Conservation (phyloP, 2,113 vertebrate species). For the Apteryx owenii region DNA sequence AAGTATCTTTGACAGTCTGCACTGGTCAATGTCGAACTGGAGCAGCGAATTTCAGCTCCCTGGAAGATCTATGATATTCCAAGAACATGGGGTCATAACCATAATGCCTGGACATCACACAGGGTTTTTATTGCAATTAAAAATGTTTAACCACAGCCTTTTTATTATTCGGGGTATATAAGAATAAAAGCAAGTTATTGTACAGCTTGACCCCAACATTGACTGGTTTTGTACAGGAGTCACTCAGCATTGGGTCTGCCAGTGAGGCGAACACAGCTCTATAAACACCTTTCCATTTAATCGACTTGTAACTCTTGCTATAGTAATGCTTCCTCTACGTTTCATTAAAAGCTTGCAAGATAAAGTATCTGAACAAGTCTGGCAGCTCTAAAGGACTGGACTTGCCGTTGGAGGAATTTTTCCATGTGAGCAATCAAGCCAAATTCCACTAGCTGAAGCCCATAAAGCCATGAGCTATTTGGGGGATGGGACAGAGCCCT, state of each 20-base stretch:
- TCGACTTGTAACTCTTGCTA: fast-evolving
- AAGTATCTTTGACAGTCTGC: neutral
- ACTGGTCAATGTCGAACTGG: neutral
- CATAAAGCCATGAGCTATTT: neutral
- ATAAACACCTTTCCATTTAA: fast-evolving
- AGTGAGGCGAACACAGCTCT: fast-evolving
- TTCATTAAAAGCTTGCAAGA: fast-evolving
- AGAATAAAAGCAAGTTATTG: neutral
- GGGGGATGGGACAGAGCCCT: neutral
- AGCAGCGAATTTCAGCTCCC: neutral
- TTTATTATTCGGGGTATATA: neutral
- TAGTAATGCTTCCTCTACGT: neutral
- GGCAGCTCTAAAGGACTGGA: neutral
- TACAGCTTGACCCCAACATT: neutral
- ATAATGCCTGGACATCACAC: fast-evolving
- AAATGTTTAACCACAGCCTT: fast-evolving
- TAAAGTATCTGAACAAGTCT: neutral
- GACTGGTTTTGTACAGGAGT: neutral
- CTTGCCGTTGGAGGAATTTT: neutral
- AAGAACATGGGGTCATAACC: fast-evolving
- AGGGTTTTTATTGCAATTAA: fast-evolving
- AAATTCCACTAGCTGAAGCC: neutral
- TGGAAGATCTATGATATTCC: fast-evolving
- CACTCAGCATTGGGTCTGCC: neutral
- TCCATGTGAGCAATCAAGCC: neutral